Percentiles rank a stretch among this genome's conserved stretches.
Evolutionary conservation across 92 coral and sea anemone species (phyloP).

Genomic region (Meandrina meandrites): DNA sequence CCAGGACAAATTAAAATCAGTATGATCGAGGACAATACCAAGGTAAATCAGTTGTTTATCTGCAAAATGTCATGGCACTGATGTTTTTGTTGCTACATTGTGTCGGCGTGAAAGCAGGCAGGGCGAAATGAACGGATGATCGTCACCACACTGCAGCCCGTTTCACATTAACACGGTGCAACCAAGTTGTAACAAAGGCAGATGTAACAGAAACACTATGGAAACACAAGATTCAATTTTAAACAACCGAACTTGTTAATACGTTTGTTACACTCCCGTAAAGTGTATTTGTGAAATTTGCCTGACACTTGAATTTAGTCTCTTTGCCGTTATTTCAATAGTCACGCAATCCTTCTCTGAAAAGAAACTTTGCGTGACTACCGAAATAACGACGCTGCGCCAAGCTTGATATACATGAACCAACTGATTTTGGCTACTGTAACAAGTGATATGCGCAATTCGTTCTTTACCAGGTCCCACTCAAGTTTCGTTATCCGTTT

Average conservation of each 20-base stretch:
- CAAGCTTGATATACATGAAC: neutral
- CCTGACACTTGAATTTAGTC: no score
- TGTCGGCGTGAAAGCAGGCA: no score
- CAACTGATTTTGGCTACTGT: neutral
- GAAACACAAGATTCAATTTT: neutral
- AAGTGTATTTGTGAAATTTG: neutral
- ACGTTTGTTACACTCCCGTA: neutral
- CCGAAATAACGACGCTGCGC: no score
- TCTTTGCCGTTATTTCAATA: neutral
- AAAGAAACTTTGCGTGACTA: no score
- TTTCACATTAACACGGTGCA: no score
- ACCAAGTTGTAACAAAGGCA: no score
- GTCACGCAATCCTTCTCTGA: neutral
- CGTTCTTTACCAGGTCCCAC: conserved; percentile 77
- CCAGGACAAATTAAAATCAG: conserved; percentile 87
- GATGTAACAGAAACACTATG: no score
- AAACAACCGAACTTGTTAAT: neutral
- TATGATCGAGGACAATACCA: conserved; percentile 92
- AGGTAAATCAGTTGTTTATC: conserved; percentile 45
- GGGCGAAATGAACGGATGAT: no score
- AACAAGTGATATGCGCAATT: neutral
- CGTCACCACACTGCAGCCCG: no score
- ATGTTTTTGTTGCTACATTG: neutral
- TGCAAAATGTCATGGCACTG: no score
- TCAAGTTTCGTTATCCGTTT: conserved; percentile 94